Conservation (phyloP, 2,888 invertebrate genomes). For the Agriopis marginaria region DNA sequence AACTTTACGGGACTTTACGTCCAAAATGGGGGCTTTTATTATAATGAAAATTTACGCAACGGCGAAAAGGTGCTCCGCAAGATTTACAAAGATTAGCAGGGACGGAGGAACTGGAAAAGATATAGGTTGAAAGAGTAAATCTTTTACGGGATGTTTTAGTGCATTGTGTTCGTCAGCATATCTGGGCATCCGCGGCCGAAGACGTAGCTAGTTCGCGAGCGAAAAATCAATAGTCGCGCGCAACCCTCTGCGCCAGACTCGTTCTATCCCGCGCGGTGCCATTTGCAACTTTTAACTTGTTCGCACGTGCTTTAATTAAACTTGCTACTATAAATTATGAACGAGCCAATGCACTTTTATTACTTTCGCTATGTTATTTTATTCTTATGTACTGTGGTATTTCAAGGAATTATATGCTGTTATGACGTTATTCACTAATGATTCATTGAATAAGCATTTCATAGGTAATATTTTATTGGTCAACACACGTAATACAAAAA, state of each 20-base stretch:
- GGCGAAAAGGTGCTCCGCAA: conserved; percentile 11
- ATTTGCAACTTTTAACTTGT: conserved; percentile 65
- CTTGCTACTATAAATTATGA: conserved; percentile 27
- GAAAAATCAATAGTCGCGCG: conserved; percentile 84
- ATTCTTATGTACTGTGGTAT: conserved; percentile 1
- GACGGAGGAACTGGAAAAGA: conserved; percentile 3
- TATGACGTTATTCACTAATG: background rate
- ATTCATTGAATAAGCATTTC: background rate
- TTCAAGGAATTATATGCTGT: background rate
- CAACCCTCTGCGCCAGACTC: conserved; percentile 55
- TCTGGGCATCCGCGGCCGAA: conserved; percentile 61
- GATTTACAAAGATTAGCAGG: conserved; percentile 10
- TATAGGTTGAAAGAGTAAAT: conserved; percentile 12
- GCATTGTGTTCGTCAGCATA: conserved; percentile 36
- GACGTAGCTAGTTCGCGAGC: conserved; percentile 56
- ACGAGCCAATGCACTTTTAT: conserved; percentile 17
- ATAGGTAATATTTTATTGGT: background rate
- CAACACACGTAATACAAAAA: background rate
- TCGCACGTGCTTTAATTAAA: conserved; percentile 57
- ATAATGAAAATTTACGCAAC: conserved; percentile 34
- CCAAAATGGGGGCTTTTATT: conserved; percentile 39
- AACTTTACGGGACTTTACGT: conserved; percentile 35
- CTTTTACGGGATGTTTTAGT: conserved; percentile 26
- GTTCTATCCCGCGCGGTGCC: conserved; percentile 46
- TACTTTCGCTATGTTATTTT: conserved; percentile 12